Base-by-base conservation (phyloP, 2,113 vertebrate genomes). In the Lepus timidus region DNA sequence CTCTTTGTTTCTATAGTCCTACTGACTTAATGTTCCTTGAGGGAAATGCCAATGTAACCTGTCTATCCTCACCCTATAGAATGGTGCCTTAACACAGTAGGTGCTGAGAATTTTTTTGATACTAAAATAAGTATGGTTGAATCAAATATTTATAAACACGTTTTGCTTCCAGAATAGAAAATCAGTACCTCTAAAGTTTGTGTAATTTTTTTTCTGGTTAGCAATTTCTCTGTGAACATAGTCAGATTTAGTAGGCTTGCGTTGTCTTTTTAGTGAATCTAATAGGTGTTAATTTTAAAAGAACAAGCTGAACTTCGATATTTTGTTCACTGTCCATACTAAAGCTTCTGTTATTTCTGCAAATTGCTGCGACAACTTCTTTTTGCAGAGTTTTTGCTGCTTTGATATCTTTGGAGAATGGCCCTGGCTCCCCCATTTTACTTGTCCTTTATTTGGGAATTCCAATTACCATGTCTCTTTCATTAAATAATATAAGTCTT, bases 141-240 rank as follows among this genome's bases (percentile, higher is more conserved):
- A 39, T 68, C 52, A 51, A 67, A 71, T 70, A 49, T 9, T 94
- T 84, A 65, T 88, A 94, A 96, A 94, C 6, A 62, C 49, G 29
- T 65, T 95, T 96, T 80, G 74, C 74, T 96, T 97, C 75, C 31
- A 74, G 4, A 71, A 14, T 80, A 22, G 52, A 89, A 94, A 94
- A 91, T 71, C 71, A 39, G 20, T 29, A 94, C 23, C 74, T 95
- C 9, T 81, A 80, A 36, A 82, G 93, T 36, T 90, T 79, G 89
- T 1, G 39, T 71, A 1, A 67, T 67, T 92, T 93, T 62, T 75
- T 70, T 84, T 36, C 70, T 94, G 80, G 27, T 84, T 95, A 83
- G 51, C n/a, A 89, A 31, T 96, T 91, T 95, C n/a, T 96, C 61
- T 96, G 52, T 82, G 75, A 94, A 88, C 52, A 75, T 80, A 83